A percentile compares a stretch with the other conserved stretches of the same genome.
Conservation (phyloP, 2,113 vertebrate species). For the Bubalus kerabau region DNA sequence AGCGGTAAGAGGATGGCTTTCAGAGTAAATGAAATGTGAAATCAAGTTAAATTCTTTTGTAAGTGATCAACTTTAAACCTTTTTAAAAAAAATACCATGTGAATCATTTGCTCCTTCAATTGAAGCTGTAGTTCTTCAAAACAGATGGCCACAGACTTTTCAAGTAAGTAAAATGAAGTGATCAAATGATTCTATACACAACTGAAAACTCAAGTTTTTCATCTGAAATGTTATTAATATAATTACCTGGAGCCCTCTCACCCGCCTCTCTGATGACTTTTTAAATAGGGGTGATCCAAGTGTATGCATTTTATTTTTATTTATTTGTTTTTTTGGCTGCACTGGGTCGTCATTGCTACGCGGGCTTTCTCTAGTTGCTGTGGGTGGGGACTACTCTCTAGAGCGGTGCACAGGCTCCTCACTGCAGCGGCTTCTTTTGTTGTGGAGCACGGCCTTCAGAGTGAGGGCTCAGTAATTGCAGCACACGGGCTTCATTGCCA, state of each 20-base stretch:
- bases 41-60: background rate
- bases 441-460: background rate
- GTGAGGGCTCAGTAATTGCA: background rate
- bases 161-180: background rate
- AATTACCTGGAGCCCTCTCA: background rate
- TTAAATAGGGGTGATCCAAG: background rate
- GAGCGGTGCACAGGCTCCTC: background rate
- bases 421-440: background rate
- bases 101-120: background rate
- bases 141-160: background rate
- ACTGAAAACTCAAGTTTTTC: background rate
- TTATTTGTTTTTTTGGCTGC: background rate
- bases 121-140: background rate
- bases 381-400: background rate
- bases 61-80: background rate
- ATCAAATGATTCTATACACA: background rate
- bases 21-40: background rate
- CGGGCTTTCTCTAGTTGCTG: background rate
- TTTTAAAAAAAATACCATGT: background rate
- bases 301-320: background rate
- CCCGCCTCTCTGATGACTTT: background rate
- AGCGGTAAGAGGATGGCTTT: background rate
- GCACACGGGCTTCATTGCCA: background rate
- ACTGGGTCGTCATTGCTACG: background rate
- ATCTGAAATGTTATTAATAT: background rate